Evolutionary conservation across 2,113 vertebrate genomes (phyloP).

Genomic region (Willisornis vidua): DNA sequence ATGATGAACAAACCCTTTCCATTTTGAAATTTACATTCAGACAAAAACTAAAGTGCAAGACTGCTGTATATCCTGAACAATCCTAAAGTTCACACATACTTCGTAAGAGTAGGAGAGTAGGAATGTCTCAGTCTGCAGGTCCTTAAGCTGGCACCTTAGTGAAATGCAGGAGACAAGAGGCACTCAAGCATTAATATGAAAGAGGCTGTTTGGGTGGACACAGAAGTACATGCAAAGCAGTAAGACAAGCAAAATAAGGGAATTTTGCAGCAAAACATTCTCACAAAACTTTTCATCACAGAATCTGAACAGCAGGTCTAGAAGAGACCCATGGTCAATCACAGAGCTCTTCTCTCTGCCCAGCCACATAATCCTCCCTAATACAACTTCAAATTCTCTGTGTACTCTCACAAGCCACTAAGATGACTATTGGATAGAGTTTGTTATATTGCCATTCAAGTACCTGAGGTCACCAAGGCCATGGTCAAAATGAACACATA

Average conservation of each 20-base stretch:
- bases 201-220: neutral
- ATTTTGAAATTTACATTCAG: slow-evolving; percentile 7
- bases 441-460: neutral
- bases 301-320: neutral
- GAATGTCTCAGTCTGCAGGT: neutral
- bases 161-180: neutral
- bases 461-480: neutral
- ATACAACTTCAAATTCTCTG: neutral
- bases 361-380: neutral
- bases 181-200: neutral
- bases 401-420: neutral
- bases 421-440: fast-evolving
- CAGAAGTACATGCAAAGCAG: neutral
- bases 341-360: neutral
- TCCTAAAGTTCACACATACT: neutral
- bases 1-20: fast-evolving
- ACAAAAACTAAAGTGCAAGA: neutral
- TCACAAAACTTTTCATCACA: neutral
- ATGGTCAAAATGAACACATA: neutral
- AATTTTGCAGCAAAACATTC: neutral
- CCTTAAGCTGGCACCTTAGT: neutral
- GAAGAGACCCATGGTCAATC: neutral
- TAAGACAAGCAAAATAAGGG: neutral
- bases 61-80: neutral
- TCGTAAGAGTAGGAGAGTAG: neutral